phyloP scores from a whole-genome alignment of 2,888 invertebrate species.

The Callinectes sapidus region DNA sequence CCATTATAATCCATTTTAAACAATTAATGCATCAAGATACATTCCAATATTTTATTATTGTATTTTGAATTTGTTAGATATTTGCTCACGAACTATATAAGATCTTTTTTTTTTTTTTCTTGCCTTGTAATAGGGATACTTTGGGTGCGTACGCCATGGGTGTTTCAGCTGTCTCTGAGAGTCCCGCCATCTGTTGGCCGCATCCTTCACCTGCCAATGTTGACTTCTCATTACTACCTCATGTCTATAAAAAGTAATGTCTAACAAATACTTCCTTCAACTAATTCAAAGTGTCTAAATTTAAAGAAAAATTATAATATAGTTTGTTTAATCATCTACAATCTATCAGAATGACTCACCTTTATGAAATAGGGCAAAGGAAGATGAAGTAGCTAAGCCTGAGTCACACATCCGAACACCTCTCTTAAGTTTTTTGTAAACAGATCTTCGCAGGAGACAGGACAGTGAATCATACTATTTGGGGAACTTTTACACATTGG shows the following conservation, averaged over 20 bases:
- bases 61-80: too few species aligned
- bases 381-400: background rate
- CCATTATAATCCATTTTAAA: too few species aligned
- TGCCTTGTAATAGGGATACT: background rate
- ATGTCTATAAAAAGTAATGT: background rate
- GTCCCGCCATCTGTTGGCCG: constrained; percentile 52
- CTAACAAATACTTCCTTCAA: background rate
- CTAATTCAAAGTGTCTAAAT: background rate
- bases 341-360: background rate
- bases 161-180: background rate
- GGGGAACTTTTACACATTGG: constrained; percentile 22
- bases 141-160: background rate
- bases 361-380: background rate
- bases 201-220: constrained; percentile 43
- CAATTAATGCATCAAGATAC: too few species aligned
- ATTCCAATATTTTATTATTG: too few species aligned
- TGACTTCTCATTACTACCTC: constrained; percentile 40
- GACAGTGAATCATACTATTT: constrained; percentile 46
- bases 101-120: background rate
- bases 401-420: constrained; percentile 27
- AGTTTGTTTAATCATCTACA: background rate
- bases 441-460: constrained; percentile 49
- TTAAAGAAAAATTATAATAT: background rate
- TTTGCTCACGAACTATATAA: too few species aligned
- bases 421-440: constrained; percentile 50